A percentile compares a stretch with the other conserved stretches of the same genome.
These are phyloP conservation scores for Cephalopterus ornatus DNA, from an alignment of 2,113 vertebrate species.

Conservation along the genomic window DNA sequence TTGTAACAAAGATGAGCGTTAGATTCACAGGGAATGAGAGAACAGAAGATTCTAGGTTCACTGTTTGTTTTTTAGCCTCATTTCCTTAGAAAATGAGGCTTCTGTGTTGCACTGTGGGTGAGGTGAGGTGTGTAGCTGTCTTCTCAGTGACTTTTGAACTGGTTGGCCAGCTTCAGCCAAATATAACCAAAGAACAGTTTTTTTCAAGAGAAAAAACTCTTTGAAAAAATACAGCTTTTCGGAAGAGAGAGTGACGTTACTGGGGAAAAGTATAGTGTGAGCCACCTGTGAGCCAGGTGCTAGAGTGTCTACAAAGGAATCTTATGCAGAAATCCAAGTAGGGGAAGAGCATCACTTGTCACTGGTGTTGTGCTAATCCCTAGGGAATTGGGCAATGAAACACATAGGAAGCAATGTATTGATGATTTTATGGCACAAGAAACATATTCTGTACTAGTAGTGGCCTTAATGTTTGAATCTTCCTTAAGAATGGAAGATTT, in stretches of 20 bases:
- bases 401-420: not conserved
- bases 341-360: not conserved
- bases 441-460: not conserved
- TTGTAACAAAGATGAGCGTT: slow-evolving; percentile 27
- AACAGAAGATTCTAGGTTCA: not conserved
- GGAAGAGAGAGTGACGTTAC: not conserved
- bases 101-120: not conserved
- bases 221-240: not conserved
- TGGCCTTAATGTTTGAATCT: not conserved
- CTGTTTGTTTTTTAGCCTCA: slow-evolving; percentile 2
- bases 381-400: not conserved
- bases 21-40: slow-evolving; percentile 1
- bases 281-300: not conserved
- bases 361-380: not conserved
- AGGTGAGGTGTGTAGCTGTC: not conserved
- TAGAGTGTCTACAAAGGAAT: not conserved
- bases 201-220: not conserved
- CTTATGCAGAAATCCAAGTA: not conserved
- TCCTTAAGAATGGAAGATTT: not conserved
- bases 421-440: not conserved
- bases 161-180: not conserved
- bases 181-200: not conserved
- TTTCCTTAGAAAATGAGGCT: slow-evolving; percentile 4
- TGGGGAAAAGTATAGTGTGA: not conserved
- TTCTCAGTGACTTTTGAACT: not conserved